A percentile compares a stretch with the other conserved stretches of the same genome.
phyloP scores from a whole-genome alignment of 2,113 vertebrate species.

The Erinaceus europaeus region DNA sequence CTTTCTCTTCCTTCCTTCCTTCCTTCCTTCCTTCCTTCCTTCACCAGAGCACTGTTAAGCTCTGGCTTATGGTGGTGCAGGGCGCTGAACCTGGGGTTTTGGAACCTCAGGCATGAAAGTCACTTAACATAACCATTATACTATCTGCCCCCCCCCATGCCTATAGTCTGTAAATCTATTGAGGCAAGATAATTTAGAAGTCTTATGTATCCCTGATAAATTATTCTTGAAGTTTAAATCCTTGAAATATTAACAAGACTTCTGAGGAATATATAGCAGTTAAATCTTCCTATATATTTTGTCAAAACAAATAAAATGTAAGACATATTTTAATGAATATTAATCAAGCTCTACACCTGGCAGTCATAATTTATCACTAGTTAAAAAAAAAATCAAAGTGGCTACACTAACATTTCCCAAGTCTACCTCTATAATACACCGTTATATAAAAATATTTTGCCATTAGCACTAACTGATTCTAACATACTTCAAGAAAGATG shows the following conservation, averaged over 20 bases:
- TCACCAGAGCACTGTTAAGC: no score
- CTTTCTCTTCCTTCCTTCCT: no score
- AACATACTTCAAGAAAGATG: constrained; percentile 67
- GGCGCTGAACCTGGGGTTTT: no score
- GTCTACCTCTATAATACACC: constrained; percentile 63
- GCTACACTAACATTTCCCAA: constrained; percentile 43
- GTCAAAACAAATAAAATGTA: constrained; percentile 21
- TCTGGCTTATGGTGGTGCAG: no score
- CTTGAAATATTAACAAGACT: background rate
- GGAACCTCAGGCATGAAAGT: no score
- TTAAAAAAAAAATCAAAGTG: constrained; percentile 16
- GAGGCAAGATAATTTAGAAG: background rate
- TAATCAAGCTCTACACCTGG: constrained; percentile 47
- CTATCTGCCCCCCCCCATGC: no score
- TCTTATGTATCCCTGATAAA: background rate
- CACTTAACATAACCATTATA: no score
- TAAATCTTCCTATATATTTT: background rate
- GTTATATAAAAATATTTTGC: constrained; percentile 60
- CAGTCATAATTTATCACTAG: constrained; percentile 18
- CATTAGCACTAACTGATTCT: constrained; percentile 66
- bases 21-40: no score
- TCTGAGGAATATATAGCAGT: background rate
- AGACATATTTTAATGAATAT: constrained; percentile 45
- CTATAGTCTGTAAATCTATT: background rate
- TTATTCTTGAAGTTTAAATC: constrained; percentile 19